Base-by-base conservation (phyloP, 1,140 invertebrate genomes). In the Hermetia illucens region DNA sequence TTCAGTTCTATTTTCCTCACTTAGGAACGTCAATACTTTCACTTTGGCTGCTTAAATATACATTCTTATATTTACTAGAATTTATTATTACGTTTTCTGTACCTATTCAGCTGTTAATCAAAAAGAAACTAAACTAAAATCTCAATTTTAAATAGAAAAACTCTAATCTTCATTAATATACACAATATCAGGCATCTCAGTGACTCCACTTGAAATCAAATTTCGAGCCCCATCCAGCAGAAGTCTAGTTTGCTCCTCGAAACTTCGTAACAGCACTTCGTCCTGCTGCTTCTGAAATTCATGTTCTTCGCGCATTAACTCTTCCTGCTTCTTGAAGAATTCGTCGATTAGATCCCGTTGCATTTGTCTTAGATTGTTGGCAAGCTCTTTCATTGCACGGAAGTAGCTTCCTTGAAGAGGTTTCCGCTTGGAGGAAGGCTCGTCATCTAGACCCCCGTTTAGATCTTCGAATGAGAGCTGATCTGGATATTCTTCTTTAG, bases 201-300 rank as follows among this genome's bases (percentile, higher is more conserved):
- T 9, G 24, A 27, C 24, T 27, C 24, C 24, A 27, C 8, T 9
- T 27, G 32, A 3, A 17, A 34, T 17, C 13, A 34, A 4, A 13
- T 17, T 4, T 13, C n/a, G 16, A 5, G 32, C 32, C 3, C 32
- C 18, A 34, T 34, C 32, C 12, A 34, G 17, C 19, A 58, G 35
- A 8, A 32, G 36, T 9, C 50, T 35, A 15, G 51, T 51, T 39
- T 58, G 55, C 8, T 43, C 48, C 3, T 53, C 51, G 21, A 58
- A 39, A 0, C 55, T 45, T 33, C 41, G 37, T 49, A 58, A 48
- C 1, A 58, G 38, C 20, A 55, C 30, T 4, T 39, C 30, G 21
- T 58, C 55, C 29, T 58, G 55, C 12, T 43, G 47, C 33, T 51
- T 35, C 25, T 58, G 55, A 36, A 58, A 58, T 30, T 54, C 45